phyloP scores from a whole-genome alignment of 2,113 vertebrate genomes.

The Phalacrocorax carbo region DNA sequence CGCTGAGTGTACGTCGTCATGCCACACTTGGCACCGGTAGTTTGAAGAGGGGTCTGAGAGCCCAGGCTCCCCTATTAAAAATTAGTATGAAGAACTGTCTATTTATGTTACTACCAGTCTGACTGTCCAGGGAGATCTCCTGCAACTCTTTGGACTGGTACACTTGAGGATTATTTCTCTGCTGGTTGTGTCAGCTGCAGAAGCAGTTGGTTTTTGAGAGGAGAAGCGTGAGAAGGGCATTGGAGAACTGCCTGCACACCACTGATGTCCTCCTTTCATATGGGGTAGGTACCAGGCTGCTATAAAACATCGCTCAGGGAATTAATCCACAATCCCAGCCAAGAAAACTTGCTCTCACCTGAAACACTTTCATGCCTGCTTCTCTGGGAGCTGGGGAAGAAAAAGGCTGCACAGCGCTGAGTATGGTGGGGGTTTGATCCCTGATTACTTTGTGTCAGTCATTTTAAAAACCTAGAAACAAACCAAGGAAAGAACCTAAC shows the following conservation, averaged over 20 bases:
- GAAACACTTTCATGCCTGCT: neutral
- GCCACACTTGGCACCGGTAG: neutral
- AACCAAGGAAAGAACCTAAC: neutral
- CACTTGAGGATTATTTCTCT: neutral
- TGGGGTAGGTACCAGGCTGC: neutral
- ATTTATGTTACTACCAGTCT: neutral
- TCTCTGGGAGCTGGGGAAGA: neutral
- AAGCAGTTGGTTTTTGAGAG: neutral
- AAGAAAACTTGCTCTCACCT: neutral
- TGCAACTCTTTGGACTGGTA: neutral
- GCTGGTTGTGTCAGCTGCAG: neutral
- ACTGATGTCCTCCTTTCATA: neutral
- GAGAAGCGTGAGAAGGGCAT: neutral
- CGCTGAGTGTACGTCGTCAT: neutral
- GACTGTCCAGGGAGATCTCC: neutral
- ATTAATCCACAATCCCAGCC: neutral
- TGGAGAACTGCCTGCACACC: neutral
- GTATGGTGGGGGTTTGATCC: neutral
- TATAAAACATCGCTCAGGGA: neutral
- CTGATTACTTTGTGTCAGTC: neutral
- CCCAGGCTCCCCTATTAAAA: neutral
- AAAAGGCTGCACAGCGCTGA: neutral
- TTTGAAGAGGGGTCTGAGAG: neutral
- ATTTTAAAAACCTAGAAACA: neutral
- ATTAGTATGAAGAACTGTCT: neutral